Conservation (phyloP, 1,140 invertebrate genomes). For the Bombus picipes region DNA sequence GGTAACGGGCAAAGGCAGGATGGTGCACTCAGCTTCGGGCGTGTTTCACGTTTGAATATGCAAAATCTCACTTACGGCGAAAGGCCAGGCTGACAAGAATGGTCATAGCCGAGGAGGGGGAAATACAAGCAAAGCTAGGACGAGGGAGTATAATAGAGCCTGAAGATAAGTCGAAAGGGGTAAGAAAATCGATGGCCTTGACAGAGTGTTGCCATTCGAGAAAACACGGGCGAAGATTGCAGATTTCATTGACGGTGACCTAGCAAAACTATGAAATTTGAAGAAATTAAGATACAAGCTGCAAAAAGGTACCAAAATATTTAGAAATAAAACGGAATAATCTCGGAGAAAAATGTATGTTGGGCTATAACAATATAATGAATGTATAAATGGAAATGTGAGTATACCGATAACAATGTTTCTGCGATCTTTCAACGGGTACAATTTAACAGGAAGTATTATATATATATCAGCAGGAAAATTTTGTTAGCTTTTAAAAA, state of each 20-base stretch:
- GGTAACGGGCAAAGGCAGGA: constrained; percentile 32
- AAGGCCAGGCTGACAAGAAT: constrained; percentile 40
- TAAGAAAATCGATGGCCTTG: constrained; percentile 28
- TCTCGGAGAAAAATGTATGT: too few relatives aligned
- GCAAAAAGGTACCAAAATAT: too few relatives aligned
- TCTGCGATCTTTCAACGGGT: too few relatives aligned
- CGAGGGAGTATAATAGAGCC: constrained; percentile 4
- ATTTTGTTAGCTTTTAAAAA: too few relatives aligned
- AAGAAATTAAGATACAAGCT: too few relatives aligned
- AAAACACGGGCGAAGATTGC: not conserved
- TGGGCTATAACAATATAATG: too few relatives aligned
- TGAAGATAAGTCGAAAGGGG: constrained; percentile 11
- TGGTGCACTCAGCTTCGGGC: constrained; percentile 63
- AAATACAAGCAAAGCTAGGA: not conserved
- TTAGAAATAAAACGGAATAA: too few relatives aligned
- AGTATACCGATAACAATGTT: too few relatives aligned
- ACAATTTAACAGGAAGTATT: too few relatives aligned
- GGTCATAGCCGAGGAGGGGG: not conserved
- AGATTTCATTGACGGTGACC: not conserved
- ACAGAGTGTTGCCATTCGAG: not conserved
- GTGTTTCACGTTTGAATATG: constrained; percentile 69
- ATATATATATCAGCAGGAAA: too few relatives aligned
- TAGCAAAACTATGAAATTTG: too few relatives aligned
- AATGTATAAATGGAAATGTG: too few relatives aligned
- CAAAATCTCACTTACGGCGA: constrained; percentile 65